These are phyloP conservation scores for Rutilus rutilus DNA, from an alignment of 2,113 vertebrate species.

Conservation along the genomic window DNA sequence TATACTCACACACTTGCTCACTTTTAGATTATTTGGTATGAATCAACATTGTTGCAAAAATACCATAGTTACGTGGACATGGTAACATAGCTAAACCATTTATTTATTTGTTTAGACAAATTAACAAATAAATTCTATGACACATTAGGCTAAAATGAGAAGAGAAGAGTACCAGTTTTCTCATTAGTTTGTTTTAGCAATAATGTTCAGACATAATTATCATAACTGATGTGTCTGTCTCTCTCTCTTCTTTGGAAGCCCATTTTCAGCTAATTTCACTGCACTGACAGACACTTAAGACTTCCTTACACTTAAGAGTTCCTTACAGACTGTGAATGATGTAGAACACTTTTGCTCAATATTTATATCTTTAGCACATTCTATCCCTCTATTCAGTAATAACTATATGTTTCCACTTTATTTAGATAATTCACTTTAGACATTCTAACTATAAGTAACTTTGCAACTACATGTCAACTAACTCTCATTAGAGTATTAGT, in stretches of 20 bases:
- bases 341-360: not conserved
- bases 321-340: not conserved
- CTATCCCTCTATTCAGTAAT: not conserved
- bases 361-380: not conserved
- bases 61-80: too few relatives aligned
- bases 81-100: too few relatives aligned
- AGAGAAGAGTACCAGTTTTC: too few relatives aligned
- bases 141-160: too few relatives aligned
- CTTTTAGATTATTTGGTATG: not conserved
- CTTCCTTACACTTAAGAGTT: not conserved
- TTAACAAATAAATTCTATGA: too few relatives aligned
- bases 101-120: too few relatives aligned
- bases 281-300: not conserved
- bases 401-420: too few relatives aligned
- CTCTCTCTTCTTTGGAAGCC: not conserved
- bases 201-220: not conserved
- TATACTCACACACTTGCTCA: not conserved
- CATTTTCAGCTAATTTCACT: not conserved
- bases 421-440: too few relatives aligned
- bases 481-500: too few relatives aligned
- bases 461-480: too few relatives aligned
- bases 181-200: too few relatives aligned
- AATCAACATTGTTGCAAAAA: not conserved
- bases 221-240: not conserved
- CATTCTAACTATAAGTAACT: too few relatives aligned